Evolutionary conservation across 2,888 invertebrate genomes (phyloP).

Genomic region (Mellilla xanthometata): DNA sequence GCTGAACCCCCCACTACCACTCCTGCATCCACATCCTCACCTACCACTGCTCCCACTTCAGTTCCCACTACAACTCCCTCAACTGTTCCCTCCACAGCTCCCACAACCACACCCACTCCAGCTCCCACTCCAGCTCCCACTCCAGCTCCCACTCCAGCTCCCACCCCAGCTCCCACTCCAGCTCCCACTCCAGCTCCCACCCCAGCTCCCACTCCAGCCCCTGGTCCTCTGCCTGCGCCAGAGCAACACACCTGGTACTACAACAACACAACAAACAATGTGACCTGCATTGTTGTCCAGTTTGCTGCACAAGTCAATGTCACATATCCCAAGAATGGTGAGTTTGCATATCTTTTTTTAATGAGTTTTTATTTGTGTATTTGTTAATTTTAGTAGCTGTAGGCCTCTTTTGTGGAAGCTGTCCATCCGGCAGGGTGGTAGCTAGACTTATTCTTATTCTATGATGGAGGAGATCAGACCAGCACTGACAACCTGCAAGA

Average conservation of each 20-base stretch:
- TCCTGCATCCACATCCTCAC: too few species aligned
- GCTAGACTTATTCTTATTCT: too few species aligned
- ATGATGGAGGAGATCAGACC: too few species aligned
- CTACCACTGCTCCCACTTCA: background rate
- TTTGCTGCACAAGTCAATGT: slow-evolving; percentile 87
- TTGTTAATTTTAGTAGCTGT: too few species aligned
- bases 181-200: slow-evolving; percentile 46
- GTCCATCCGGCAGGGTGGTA: too few species aligned
- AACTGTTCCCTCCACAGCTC: slow-evolving; percentile 25
- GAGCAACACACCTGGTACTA: slow-evolving; percentile 57
- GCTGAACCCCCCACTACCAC: too few species aligned
- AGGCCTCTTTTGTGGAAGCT: too few species aligned
- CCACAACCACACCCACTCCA: slow-evolving; percentile 23
- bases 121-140: slow-evolving; percentile 49
- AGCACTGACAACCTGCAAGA: too few species aligned
- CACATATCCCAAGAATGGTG: slow-evolving; percentile 63
- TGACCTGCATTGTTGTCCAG: slow-evolving; percentile 85
- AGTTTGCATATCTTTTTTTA: slow-evolving; percentile 36
- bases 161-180: slow-evolving; percentile 63
- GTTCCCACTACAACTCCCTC: slow-evolving; percentile 13
- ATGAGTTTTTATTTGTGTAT: too few species aligned
- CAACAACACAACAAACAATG: slow-evolving; percentile 54
- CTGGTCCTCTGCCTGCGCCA: slow-evolving; percentile 51
- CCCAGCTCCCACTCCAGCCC: slow-evolving; percentile 45
- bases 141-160: slow-evolving; percentile 61